Evolutionary conservation across 2,888 invertebrate genomes (phyloP), one percentile per base, ranked within the genome.

Genomic region (Ariolimax columbianus): DNA sequence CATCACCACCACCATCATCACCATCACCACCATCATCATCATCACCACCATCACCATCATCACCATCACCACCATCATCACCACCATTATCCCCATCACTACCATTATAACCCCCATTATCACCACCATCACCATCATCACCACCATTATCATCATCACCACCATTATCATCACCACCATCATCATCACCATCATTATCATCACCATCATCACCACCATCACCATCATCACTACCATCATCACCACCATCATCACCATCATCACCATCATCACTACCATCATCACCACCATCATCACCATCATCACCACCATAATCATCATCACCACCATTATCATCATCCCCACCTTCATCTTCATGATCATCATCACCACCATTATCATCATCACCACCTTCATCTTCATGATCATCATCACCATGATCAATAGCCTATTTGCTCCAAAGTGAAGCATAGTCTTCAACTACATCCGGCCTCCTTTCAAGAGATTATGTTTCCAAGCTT

Each of bases 161-260:
- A 55, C 23, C 26, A 23, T 23, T 23, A 55, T 55, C 55, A 55
- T 23, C 55, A 55, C 23, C 55, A 55, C 6, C 70, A 70, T 33
- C 30, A 70, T 38, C 70, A 70, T 70, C 23, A 70, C 23, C 26
- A 55, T 23, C 55, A 55, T 55, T 23, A 55, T 23, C 3, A 55
- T 19, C 55, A 55, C 4, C 7, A 55, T 55, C 55, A 55, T 4
- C 55, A 23, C 19, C 55, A 19, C 23, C 51, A 77, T 38, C n/a
- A 77, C 36, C 55, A 51, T 26, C 38, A 55, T 77, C 77, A 36
- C 51, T 51, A 33, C 33, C 47, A 51, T 14, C 77, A 51, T 36
- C 51, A 77, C 26, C 51, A 77, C 7, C 77, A 77, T 51, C 51
- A 77, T 14, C n/a, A n/a, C 26, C 77, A 51, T 47, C 14, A 47